Conservation (phyloP, 2,113 vertebrate species). For the Hippocampus barbouri region DNA sequence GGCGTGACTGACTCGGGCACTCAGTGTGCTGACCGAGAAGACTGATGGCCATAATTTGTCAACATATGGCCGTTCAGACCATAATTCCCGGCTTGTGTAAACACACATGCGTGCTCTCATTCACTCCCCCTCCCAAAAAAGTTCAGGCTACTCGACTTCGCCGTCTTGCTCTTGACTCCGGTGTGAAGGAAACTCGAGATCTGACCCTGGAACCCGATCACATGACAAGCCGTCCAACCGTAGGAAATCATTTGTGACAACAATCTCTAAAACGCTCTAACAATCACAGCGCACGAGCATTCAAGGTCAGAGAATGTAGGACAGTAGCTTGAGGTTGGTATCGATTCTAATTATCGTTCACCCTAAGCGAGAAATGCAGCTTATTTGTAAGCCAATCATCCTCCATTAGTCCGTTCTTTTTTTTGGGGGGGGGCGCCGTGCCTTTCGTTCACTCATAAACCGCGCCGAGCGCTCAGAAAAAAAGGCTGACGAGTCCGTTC, state of each 20-base stretch:
- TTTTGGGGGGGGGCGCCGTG: neutral
- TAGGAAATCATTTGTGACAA: conserved; percentile 33
- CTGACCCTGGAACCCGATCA: too few relatives aligned
- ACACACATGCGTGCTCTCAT: conserved; percentile 5
- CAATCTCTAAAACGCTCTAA: conserved; percentile 12
- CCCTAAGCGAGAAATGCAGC: conserved; percentile 42
- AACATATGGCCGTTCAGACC: conserved; percentile 40
- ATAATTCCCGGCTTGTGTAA: conserved; percentile 13
- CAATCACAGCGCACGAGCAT: neutral
- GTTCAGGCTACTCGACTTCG: neutral
- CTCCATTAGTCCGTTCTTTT: conserved; percentile 17
- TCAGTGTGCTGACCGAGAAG: conserved; percentile 46
- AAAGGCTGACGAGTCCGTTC: conserved; percentile 37
- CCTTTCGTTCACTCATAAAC: conserved; percentile 26
- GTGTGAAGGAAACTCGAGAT: conserved; percentile 16
- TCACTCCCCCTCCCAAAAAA: neutral
- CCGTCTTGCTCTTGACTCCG: conserved; percentile 23
- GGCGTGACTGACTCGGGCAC: conserved; percentile 51
- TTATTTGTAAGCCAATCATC: conserved; percentile 29
- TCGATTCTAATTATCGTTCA: conserved; percentile 59
- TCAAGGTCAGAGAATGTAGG: conserved; percentile 25
- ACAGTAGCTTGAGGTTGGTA: conserved; percentile 29
- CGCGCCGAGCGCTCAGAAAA: neutral
- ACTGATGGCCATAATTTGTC: conserved; percentile 50
- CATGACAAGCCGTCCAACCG: too few relatives aligned